Evolutionary conservation across 2,888 invertebrate species (phyloP).

Genomic region (Tuta absoluta): DNA sequence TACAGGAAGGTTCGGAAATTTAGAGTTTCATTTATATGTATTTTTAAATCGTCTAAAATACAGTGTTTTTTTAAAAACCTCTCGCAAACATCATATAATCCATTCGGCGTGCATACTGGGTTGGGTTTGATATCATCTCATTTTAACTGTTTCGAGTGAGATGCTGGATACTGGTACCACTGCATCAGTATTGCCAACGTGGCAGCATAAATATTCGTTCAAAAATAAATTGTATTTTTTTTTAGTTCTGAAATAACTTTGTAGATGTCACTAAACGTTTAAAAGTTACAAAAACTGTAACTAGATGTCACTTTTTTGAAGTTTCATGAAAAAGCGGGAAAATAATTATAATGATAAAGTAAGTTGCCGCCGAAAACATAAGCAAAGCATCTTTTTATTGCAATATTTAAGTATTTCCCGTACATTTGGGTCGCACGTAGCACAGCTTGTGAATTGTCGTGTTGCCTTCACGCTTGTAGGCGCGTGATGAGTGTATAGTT

Average conservation of each 20-base stretch:
- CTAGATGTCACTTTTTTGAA: conserved; percentile 2
- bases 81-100: too few species aligned
- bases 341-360: background rate
- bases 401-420: conserved; percentile 7
- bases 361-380: background rate
- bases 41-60: too few species aligned
- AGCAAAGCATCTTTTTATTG: background rate
- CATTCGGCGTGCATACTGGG: too few species aligned
- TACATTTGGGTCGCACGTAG: conserved; percentile 5
- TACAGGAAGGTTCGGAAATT: too few species aligned
- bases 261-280: conserved; percentile 3
- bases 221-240: conserved; percentile 7
- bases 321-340: background rate
- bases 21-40: too few species aligned
- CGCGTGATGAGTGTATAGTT: conserved; percentile 30
- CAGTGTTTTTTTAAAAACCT: too few species aligned
- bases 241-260: background rate
- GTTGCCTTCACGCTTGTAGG: conserved; percentile 36
- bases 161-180: background rate
- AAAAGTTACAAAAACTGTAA: background rate
- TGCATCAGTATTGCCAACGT: conserved; percentile 2
- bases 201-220: conserved; percentile 14
- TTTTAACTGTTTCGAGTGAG: background rate
- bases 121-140: too few species aligned
- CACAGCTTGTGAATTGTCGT: background rate